A percentile compares a stretch with the other conserved stretches of the same genome.
These are phyloP conservation scores for Lipophrys pholis DNA, from an alignment of 2,113 vertebrate species.

Conservation along the genomic window DNA sequence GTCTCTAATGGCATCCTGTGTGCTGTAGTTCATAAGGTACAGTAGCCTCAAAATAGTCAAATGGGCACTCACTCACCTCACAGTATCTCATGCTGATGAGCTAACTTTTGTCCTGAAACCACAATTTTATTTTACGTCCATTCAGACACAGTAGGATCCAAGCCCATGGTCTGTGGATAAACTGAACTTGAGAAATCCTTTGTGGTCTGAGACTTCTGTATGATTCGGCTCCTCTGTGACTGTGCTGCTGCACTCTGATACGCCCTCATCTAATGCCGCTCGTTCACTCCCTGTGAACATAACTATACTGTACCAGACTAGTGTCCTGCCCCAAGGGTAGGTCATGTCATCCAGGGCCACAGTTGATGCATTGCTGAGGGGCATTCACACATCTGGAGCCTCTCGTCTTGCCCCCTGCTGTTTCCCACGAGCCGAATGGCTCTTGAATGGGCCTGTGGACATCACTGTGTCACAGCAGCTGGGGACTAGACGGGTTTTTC, in stretches of 20 bases:
- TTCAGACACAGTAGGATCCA: conserved; percentile 4
- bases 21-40: conserved; percentile 64
- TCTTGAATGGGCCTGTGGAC: conserved; percentile 65
- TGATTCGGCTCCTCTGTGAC: conserved; percentile 9
- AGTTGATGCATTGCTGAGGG: conserved; percentile 71
- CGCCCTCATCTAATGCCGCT: conserved; percentile 35
- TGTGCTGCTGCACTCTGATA: not conserved
- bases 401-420: conserved; percentile 67
- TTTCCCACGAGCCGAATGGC: conserved; percentile 65
- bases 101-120: conserved; percentile 22
- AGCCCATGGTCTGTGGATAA: conserved; percentile 5
- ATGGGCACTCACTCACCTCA: conserved; percentile 29
- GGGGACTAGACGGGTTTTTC: conserved; percentile 70
- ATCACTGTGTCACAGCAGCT: conserved; percentile 73
- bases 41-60: conserved; percentile 59
- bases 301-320: conserved; percentile 51
- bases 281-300: conserved; percentile 32
- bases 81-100: conserved; percentile 39
- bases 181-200: conserved; percentile 3
- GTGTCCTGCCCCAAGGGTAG: conserved; percentile 73
- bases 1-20: conserved; percentile 70
- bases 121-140: not conserved
- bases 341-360: conserved; percentile 71
- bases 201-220: not conserved
- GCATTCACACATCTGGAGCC: conserved; percentile 79